Evolutionary conservation across 2,113 vertebrate genomes (phyloP).

Genomic region (Protobothrops flavoviridis): DNA sequence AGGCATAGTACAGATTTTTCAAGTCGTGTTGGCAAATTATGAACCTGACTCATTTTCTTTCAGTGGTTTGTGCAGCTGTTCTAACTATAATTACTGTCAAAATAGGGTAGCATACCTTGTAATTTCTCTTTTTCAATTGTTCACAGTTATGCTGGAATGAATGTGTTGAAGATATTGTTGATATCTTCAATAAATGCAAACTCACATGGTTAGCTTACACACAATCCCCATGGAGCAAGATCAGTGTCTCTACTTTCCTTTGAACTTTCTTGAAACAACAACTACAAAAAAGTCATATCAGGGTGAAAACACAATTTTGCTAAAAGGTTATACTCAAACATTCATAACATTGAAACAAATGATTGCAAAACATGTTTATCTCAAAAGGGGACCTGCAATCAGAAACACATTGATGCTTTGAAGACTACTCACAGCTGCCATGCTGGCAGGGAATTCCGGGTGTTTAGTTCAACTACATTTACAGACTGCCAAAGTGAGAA

Average conservation of each 20-base stretch:
- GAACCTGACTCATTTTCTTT: conserved; percentile 33
- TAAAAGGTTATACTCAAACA: neutral
- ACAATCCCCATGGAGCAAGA: neutral
- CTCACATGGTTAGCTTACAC: neutral
- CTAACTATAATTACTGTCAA: conserved; percentile 32
- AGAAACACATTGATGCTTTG: neutral
- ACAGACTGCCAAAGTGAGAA: neutral
- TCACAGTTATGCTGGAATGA: conserved; percentile 15
- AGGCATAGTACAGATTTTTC: conserved; percentile 10
- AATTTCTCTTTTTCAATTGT: conserved; percentile 28
- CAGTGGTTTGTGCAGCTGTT: conserved; percentile 30
- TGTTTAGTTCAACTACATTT: neutral
- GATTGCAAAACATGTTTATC: neutral
- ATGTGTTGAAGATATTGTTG: neutral
- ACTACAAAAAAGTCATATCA: neutral
- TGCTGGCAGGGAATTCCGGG: neutral
- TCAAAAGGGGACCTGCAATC: neutral
- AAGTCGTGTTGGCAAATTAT: conserved; percentile 21
- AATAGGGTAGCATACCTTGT: conserved; percentile 12
- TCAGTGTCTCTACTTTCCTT: neutral
- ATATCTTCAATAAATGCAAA: conserved; percentile 11
- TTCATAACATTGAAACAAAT: neutral
- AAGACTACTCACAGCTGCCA: neutral
- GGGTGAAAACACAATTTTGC: neutral
- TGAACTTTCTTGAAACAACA: neutral